phyloP scores from a whole-genome alignment of 2,113 vertebrate genomes.

The Phalacrocorax carbo region DNA sequence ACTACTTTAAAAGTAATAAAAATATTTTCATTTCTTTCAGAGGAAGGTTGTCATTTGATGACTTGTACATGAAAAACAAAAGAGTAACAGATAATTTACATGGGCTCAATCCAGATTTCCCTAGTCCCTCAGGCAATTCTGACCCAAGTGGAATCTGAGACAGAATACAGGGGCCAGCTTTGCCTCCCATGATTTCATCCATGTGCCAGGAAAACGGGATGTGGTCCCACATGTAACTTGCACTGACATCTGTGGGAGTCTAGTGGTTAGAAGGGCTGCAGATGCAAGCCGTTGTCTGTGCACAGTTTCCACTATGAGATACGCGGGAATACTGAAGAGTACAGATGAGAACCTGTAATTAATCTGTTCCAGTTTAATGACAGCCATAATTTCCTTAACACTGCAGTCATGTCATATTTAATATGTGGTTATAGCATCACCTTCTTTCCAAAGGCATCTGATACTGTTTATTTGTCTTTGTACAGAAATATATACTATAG shows the following conservation, averaged over 20 bases:
- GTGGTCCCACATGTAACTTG: not conserved
- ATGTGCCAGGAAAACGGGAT: not conserved
- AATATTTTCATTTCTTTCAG: not conserved
- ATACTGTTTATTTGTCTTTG: not conserved
- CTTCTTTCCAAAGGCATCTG: not conserved
- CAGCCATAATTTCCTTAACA: not conserved
- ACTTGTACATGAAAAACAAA: not conserved
- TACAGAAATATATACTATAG: not conserved
- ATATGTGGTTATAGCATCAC: not conserved
- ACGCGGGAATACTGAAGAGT: not conserved
- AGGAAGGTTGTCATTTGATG: not conserved
- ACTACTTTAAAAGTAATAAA: not conserved
- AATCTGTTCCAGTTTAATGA: not conserved
- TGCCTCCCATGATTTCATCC: not conserved
- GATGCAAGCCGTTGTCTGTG: not conserved
- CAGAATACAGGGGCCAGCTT: not conserved
- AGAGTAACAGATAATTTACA: slow-evolving; percentile 2
- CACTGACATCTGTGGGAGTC: not conserved
- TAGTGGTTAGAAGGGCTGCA: not conserved
- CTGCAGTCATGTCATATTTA: not conserved
- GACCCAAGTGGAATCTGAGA: not conserved
- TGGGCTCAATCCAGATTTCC: not conserved
- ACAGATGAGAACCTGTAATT: not conserved
- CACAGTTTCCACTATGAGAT: not conserved
- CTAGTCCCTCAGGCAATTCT: not conserved